Conservation (phyloP, 2,113 vertebrate species). For the Arothron firmamentum region DNA sequence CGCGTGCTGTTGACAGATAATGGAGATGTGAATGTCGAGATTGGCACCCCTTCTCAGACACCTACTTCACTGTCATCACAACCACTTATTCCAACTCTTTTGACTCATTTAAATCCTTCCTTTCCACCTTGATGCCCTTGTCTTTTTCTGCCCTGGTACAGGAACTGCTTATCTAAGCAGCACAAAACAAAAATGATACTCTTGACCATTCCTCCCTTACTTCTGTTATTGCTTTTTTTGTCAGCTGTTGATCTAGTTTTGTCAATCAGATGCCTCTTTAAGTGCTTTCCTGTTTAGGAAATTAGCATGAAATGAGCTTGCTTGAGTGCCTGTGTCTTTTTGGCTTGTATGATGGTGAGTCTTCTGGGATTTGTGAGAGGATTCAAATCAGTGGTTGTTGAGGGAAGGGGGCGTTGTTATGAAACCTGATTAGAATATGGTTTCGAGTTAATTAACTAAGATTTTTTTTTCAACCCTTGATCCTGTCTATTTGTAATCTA, state of each 20-base stretch:
- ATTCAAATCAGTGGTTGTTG: constrained; percentile 57
- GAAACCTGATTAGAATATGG: constrained; percentile 75
- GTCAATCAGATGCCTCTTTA: constrained; percentile 61
- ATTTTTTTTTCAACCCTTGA: constrained; percentile 20
- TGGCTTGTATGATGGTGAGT: constrained; percentile 49
- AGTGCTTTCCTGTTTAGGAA: constrained; percentile 70
- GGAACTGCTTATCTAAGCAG: constrained; percentile 31
- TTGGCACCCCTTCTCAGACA: constrained; percentile 43
- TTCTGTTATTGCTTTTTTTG: constrained; percentile 20
- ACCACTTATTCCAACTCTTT: constrained; percentile 37
- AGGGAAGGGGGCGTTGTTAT: constrained; percentile 25
- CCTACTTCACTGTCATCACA: constrained; percentile 56
- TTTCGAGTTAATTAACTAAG: constrained; percentile 72
- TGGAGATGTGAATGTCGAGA: constrained; percentile 44
- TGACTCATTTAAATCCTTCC: constrained; percentile 42
- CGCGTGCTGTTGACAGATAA: constrained; percentile 63
- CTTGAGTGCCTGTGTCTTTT: constrained; percentile 58
- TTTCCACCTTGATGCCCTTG: constrained; percentile 49
- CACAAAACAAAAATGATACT: constrained; percentile 33
- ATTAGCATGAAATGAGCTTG: constrained; percentile 70
- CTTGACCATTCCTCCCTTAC: constrained; percentile 20
- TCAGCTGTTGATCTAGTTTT: constrained; percentile 48
- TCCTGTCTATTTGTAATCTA: constrained; percentile 67
- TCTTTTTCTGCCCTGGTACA: constrained; percentile 22
- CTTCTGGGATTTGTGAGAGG: constrained; percentile 53